Evolutionary conservation across 2,113 vertebrate genomes (phyloP).

Genomic region (Daboia siamensis): DNA sequence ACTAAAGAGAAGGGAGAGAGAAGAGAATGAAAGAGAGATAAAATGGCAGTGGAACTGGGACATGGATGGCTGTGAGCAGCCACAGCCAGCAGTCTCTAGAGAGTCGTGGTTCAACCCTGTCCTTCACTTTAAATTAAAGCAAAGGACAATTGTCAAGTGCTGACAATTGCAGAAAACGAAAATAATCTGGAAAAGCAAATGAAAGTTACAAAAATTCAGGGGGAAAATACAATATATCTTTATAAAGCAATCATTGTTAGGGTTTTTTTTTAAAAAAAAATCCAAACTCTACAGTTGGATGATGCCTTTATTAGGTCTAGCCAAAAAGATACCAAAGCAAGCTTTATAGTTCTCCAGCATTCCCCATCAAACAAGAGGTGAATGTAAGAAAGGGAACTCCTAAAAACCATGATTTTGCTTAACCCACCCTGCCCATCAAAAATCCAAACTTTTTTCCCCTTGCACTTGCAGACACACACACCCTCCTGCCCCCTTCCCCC

Average conservation of each 20-base stretch:
- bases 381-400: background rate
- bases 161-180: background rate
- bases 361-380: background rate
- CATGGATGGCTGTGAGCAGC: background rate
- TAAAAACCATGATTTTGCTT: background rate
- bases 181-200: background rate
- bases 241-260: background rate
- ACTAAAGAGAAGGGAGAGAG: conserved; percentile 4
- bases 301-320: background rate
- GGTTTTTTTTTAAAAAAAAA: background rate
- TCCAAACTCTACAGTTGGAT: background rate
- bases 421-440: background rate
- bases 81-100: background rate
- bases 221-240: background rate
- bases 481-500: background rate
- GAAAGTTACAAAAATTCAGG: background rate
- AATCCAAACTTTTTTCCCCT: background rate
- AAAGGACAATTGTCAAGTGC: background rate
- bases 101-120: background rate
- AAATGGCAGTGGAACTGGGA: background rate
- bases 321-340: background rate
- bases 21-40: conserved; percentile 21
- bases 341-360: background rate
- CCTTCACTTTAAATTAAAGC: background rate
- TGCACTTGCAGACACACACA: background rate